phyloP scores from a whole-genome alignment of 2,888 invertebrate genomes.

The Doris montereyensis region DNA sequence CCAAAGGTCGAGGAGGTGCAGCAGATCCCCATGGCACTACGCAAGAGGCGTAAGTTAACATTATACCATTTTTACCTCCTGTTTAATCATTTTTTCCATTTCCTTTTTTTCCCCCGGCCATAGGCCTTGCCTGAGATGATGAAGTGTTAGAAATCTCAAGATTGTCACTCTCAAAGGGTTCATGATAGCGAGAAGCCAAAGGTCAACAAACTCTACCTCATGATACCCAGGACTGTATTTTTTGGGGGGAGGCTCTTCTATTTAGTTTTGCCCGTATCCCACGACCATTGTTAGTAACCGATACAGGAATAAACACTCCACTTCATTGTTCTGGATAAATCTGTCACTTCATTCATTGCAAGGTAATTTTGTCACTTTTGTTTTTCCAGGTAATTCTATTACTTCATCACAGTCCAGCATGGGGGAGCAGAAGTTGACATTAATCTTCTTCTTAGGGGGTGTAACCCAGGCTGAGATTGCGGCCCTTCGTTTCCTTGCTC shows the following conservation, averaged over 20 bases:
- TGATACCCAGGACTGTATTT: too few species aligned
- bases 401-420: slow-evolving; percentile 71
- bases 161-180: too few species aligned
- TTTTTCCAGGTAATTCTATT: slow-evolving; percentile 69
- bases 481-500: slow-evolving; percentile 77
- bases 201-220: too few species aligned
- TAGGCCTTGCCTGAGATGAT: too few species aligned
- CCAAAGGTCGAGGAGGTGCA: slow-evolving; percentile 75
- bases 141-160: too few species aligned
- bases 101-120: background rate
- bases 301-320: too few species aligned
- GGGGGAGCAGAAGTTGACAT: slow-evolving; percentile 78
- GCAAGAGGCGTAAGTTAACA: slow-evolving; percentile 70
- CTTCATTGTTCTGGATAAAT: too few species aligned
- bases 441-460: slow-evolving; percentile 97
- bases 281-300: too few species aligned
- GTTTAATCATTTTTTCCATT: background rate
- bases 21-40: slow-evolving; percentile 72
- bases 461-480: slow-evolving; percentile 93
- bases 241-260: too few species aligned
- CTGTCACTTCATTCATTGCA: background rate
- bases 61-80: background rate
- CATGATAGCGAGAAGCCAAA: too few species aligned
- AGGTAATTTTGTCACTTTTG: background rate
- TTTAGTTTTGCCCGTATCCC: too few species aligned